These are phyloP conservation scores for Chlorops oryzae DNA, from an alignment of 1,140 invertebrate genomes.

Conservation along the genomic window DNA sequence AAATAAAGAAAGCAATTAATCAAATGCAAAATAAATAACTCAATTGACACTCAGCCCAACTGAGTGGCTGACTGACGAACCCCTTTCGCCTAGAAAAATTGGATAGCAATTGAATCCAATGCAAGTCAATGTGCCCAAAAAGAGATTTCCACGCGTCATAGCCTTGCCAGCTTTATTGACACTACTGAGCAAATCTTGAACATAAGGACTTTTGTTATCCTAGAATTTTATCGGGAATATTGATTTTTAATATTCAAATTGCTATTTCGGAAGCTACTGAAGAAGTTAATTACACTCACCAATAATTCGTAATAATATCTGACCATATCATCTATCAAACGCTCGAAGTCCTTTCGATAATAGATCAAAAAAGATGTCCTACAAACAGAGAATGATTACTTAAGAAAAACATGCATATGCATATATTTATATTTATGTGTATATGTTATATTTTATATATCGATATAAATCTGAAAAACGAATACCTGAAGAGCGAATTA, in stretches of 20 bases:
- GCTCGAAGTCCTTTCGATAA: constrained; percentile 27
- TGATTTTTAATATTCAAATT: neutral
- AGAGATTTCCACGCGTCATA: neutral
- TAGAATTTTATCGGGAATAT: neutral
- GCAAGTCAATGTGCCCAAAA: neutral
- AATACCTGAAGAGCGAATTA: constrained; percentile 26
- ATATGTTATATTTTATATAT: neutral
- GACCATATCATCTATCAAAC: constrained; percentile 19
- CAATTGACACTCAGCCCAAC: neutral
- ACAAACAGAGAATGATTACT: too few species aligned
- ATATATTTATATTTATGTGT: neutral
- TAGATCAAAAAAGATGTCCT: constrained; percentile 29
- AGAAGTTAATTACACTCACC: constrained; percentile 7
- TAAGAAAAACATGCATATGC: too few species aligned
- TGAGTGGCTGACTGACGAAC: constrained; percentile 9
- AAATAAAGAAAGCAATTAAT: neutral
- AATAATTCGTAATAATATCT: constrained; percentile 21
- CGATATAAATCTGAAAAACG: neutral
- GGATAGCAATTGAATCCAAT: neutral
- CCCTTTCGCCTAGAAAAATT: constrained; percentile 28
- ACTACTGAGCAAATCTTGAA: constrained; percentile 9
- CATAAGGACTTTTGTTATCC: constrained; percentile 17
- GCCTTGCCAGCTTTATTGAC: neutral
- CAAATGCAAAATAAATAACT: neutral
- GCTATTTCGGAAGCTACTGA: too few species aligned